Conservation (phyloP, 2,797 vertebrate species). For the Emys orbicularis region DNA sequence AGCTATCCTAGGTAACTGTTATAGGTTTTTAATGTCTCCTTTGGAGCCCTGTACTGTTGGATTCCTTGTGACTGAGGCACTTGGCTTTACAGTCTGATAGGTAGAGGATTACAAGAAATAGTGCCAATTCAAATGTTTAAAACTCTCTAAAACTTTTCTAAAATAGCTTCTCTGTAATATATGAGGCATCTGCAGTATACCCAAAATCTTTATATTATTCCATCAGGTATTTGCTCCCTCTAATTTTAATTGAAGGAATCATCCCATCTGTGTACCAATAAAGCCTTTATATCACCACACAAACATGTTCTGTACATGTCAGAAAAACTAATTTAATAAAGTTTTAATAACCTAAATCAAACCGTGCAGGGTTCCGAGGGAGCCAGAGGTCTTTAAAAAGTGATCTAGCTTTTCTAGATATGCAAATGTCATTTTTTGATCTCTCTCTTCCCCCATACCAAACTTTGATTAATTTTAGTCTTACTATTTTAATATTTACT, state of each 20-base stretch:
- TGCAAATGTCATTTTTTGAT: not conserved
- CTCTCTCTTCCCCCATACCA: not conserved
- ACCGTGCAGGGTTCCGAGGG: not conserved
- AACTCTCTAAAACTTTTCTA: not conserved
- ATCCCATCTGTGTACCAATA: not conserved
- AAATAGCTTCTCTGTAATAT: not conserved
- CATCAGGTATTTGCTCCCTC: not conserved
- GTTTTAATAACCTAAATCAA: not conserved
- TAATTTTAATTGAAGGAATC: not conserved
- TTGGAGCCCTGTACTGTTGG: not conserved
- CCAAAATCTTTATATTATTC: not conserved
- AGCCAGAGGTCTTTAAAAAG: not conserved
- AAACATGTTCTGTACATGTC: accelerated
- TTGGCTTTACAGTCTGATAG: not conserved
- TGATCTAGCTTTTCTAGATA: not conserved
- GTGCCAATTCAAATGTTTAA: not conserved
- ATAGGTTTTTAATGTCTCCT: not conserved
- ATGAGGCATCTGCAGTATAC: not conserved
- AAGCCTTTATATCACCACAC: not conserved
- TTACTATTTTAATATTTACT: not conserved
- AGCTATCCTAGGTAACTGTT: not conserved
- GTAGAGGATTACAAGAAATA: not conserved
- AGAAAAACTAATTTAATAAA: not conserved
- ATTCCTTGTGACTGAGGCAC: not conserved
- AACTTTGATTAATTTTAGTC: not conserved